Evolutionary conservation across 2,888 invertebrate genomes (phyloP).

Genomic region (Mantis religiosa): DNA sequence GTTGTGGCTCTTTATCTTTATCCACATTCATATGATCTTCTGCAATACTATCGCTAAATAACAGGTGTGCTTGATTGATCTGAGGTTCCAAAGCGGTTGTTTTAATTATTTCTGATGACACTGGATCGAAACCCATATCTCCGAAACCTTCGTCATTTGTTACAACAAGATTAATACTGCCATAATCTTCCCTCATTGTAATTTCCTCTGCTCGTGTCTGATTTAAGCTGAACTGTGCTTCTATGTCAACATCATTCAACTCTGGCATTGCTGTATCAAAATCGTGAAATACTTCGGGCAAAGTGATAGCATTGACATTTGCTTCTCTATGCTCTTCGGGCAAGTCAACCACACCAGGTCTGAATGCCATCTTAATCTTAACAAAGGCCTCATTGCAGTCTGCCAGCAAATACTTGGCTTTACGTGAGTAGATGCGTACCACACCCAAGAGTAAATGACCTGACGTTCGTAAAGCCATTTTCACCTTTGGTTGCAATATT

Average conservation of each 20-base stretch:
- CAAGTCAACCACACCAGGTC: constrained; percentile 94
- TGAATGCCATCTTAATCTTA: constrained; percentile 99
- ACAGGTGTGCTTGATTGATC: constrained; percentile 60
- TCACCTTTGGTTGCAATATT: constrained; percentile 97
- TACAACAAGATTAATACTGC: constrained; percentile 75
- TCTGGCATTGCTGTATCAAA: constrained; percentile 97
- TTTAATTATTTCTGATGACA: constrained; percentile 80
- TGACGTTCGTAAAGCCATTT: constrained; percentile 96
- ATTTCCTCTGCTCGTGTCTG: constrained; percentile 98
- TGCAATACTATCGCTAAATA: constrained; percentile 56
- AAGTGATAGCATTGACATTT: constrained; percentile 93
- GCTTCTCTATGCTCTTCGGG: constrained; percentile 97
- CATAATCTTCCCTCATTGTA: constrained; percentile 97
- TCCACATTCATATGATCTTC: constrained; percentile 55
- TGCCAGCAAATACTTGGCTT: constrained; percentile 96
- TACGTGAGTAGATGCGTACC: constrained; percentile 96
- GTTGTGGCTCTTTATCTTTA: constrained; percentile 57
- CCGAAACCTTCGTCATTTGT: constrained; percentile 95
- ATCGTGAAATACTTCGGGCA: constrained; percentile 98
- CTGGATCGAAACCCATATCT: constrained; percentile 91
- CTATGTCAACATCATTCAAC: constrained; percentile 92
- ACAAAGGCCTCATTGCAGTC: constrained; percentile 99
- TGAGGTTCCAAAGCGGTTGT: constrained; percentile 67
- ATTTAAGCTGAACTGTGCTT: constrained; percentile 93
- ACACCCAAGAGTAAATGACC: constrained; percentile 97